Conservation (phyloP, 1,140 invertebrate species). For the Drosophila busckii region DNA sequence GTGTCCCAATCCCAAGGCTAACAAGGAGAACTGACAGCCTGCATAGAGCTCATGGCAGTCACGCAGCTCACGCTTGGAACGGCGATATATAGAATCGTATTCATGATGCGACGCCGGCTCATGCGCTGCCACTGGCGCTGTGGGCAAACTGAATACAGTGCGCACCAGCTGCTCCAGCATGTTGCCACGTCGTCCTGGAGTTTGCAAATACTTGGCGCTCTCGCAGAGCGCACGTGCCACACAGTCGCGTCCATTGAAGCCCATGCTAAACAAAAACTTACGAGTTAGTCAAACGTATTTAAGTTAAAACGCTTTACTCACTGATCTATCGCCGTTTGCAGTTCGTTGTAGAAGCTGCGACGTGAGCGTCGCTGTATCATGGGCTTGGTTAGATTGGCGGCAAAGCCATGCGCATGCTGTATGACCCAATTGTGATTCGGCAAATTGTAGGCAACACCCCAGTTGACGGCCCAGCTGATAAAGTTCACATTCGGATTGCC, state of each 20-base stretch:
- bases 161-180: conserved; percentile 86
- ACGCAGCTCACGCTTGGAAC: conserved; percentile 37
- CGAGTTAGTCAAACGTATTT: background rate
- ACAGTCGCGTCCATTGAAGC: conserved; percentile 84
- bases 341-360: conserved; percentile 84
- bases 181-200: conserved; percentile 79
- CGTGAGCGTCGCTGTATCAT: conserved; percentile 82
- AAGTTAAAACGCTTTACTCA: conserved; percentile 59
- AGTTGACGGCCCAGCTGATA: conserved; percentile 81
- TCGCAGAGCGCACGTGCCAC: conserved; percentile 85
- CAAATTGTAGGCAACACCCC: conserved; percentile 87
- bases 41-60: conserved; percentile 82
- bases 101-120: conserved; percentile 55
- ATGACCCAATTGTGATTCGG: conserved; percentile 84
- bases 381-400: conserved; percentile 69
- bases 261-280: conserved; percentile 81
- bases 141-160: conserved; percentile 79
- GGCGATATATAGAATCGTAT: conserved; percentile 60
- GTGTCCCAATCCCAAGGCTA: conserved; percentile 85
- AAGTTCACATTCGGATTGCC: conserved; percentile 70
- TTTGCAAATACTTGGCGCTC: conserved; percentile 82
- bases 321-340: conserved; percentile 85
- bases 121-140: conserved; percentile 22
- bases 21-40: conserved; percentile 84
- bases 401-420: conserved; percentile 78